These are phyloP conservation scores for Heterotis niloticus DNA, from an alignment of 2,113 vertebrate genomes.

Conservation along the genomic window DNA sequence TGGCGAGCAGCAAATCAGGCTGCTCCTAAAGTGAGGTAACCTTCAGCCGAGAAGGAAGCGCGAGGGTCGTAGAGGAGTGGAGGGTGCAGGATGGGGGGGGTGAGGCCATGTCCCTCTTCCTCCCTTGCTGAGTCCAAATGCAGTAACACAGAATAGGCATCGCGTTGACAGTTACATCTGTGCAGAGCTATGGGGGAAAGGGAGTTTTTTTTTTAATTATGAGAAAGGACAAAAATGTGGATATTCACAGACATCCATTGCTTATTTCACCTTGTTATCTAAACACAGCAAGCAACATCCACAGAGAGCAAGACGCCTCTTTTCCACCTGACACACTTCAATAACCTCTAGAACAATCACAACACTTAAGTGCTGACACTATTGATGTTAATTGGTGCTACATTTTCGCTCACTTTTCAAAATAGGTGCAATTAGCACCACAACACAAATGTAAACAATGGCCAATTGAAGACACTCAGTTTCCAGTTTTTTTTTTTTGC, in stretches of 20 bases:
- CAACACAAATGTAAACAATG: slow-evolving; percentile 18
- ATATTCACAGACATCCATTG: slow-evolving; percentile 3
- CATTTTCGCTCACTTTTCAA: background rate
- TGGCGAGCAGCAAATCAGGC: background rate
- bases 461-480: background rate
- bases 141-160: background rate
- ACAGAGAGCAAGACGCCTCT: background rate
- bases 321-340: background rate
- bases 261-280: slow-evolving; percentile 2
- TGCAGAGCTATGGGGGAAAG: slow-evolving; percentile 36
- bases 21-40: slow-evolving; percentile 4
- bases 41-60: slow-evolving; percentile 1
- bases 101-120: no score
- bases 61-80: background rate
- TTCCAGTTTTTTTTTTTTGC: background rate
- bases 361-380: background rate
- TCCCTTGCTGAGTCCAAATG: background rate
- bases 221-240: background rate
- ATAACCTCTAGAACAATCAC: background rate
- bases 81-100: background rate
- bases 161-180: slow-evolving; percentile 41
- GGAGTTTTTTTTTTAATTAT: slow-evolving; percentile 41
- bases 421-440: background rate
- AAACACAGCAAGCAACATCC: background rate
- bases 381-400: slow-evolving; percentile 2